Evolutionary conservation across 1,140 invertebrate genomes (phyloP), one percentile per base, ranked within the genome.

Genomic region (Dendrolimus punctatus): DNA sequence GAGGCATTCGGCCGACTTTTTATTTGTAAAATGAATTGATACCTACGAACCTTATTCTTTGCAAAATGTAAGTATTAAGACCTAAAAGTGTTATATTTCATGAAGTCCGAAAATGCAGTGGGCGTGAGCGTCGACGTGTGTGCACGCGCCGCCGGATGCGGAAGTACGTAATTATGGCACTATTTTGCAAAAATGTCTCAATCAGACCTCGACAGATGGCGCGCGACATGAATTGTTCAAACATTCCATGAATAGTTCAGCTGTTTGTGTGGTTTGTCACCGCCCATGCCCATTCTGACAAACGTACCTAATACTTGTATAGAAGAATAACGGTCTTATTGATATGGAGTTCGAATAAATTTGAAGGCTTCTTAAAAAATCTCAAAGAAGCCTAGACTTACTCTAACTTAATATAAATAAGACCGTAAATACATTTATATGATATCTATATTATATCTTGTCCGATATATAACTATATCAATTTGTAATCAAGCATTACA

Each of bases 161-260:
- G 82, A 85, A 82, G 66, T 73, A 46, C 65, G 71, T 85, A 81
- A 85, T 85, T 85, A 85, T 62, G 71, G 48, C 53, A 66, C 77
- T 75, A 82, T 84, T 82, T 83, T 57, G 77, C 80, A 78, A 85
- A 79, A 76, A 84, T 83, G 67, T 84, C 79, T 82, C 74, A 81
- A 85, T 80, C 68, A 60, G 47, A 60, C 68, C 58, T 49, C 55
- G 71, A 71, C 82, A 85, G 77, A 80, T 83, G 82, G 76, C 69
- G 71, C 64, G 66, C 61, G 68, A 64, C 64, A 46, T 55, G 73
- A 62, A 76, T 72, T 64, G 58, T 66, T 81, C 62, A 60, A 63
- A 69, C 59, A 83, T 83, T 75, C 71, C 57, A 51, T 68, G 58
- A 79, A 81, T 82, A 73, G 62, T 63, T 74, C 55, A 66, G 65